Base-by-base conservation (phyloP, 2,797 vertebrate species). In the Parauchenoglanis ngamensis region DNA sequence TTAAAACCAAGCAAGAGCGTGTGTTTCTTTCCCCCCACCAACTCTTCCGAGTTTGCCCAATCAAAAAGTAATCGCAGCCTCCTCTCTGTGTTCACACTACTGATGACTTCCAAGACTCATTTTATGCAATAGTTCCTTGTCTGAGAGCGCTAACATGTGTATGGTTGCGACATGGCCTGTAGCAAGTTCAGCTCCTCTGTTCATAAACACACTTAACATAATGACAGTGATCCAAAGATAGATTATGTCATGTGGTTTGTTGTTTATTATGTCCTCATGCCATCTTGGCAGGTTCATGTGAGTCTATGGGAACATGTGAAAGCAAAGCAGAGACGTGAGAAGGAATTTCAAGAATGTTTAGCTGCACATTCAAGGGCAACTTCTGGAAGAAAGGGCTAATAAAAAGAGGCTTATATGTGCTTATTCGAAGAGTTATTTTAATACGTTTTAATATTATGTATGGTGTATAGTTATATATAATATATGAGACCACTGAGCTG, bases 331-430 rank as follows among this genome's bases (percentile, higher is more conserved):
- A 31, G 61, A 52, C 46, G 17, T 2, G 80, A 67, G 80, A 23
- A 82, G 80, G 80, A 83, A 83, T 83, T 23, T 67, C 80, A 83
- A n/a, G 46, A 83, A 67, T 83, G 80, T 83, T 67, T 49, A 83
- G 46, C 61, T n/a, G 79, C 21, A 15, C 6, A 3, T 54, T 77
- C 75, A 77, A 79, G 77, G 54, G 21, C 28, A 57, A 21, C 17
- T 61, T 12, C 35, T 19, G 59, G 8, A n/a, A 19, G 2, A 52
- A 52, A 19, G 79, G 78, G 44, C n/a, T 63, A 52, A 49, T 82
- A 49, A 67, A 82, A 83, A 83, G 8, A 31, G n/a, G n/a, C 61
- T 83, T 67, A 83, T 83, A 11, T 4, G 35, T 52, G 80, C 80
- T 52, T 49, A 13, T n/a, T 46, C 28, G 23, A 81, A 63, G 79